Evolutionary conservation across 2,888 invertebrate species (phyloP), one percentile per base, ranked within the genome.

Genomic region (Calliopum simillimum): DNA sequence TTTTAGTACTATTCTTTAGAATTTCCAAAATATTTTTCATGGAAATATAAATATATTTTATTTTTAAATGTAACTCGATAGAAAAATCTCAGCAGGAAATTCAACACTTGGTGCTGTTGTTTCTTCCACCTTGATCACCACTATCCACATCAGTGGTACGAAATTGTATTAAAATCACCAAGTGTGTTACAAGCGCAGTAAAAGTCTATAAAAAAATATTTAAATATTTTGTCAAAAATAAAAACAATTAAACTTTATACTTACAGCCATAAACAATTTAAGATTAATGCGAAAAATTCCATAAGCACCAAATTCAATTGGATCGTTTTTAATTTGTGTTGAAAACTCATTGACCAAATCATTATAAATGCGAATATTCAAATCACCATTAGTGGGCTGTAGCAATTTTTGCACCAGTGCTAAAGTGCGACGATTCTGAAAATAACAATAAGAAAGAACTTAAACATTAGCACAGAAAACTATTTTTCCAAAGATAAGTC

Each of bases 311-410:
- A 69, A 53, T 21, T 58, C 69, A 21, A 69, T 69, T 11, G 33
- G 41, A 23, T 64, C 25, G 16, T 69, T 58, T 16, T 33, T 23
- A 8, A 69, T 44, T 23, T 69, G 69, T 14, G 58, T 25, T 12
- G 47, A 14, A 16, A 69, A 69, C 23, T 69, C 69, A 49, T 64
- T 55, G 1, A 69, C 25, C 16, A 69, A n/a, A 47, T 64, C 64
- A 64, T 64, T 69, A n/a, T 58, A 69, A 4, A 64, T 46, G 8
- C 44, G 19, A 13, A 25, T 23, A 53, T 68, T 63, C 0, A 23
- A 21, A 49, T 63, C 49, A 16, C 16, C 13, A 13, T 25, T 16
- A 14, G 13, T 21, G 8, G 65, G 16, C 43, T 21, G 16, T 5
- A 66, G 11, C 12, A 23, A 13, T 6, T 53, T 33, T 19, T 55